Evolutionary conservation across 2,888 invertebrate species (phyloP).

Genomic region (Spisula subtruncata): DNA sequence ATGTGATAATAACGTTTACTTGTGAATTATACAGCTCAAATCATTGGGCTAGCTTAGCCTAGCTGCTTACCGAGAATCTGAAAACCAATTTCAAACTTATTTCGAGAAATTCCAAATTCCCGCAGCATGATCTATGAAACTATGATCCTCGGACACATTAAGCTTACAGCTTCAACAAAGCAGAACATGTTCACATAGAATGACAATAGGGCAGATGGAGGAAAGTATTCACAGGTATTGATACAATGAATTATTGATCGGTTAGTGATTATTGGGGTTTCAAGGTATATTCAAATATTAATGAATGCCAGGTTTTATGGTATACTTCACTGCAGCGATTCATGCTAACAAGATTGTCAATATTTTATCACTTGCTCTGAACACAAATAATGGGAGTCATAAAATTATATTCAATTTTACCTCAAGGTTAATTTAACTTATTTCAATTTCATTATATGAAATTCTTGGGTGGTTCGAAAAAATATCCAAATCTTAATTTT

Average conservation of each 20-base stretch:
- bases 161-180: neutral
- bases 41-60: neutral
- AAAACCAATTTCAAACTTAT: neutral
- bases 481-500: too few species aligned
- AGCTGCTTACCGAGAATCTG: too few species aligned
- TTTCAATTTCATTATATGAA: neutral
- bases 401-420: neutral
- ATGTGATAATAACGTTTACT: neutral
- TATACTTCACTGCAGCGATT: neutral
- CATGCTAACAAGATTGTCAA: constrained; percentile 16
- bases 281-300: constrained; percentile 20
- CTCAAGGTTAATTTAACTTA: neutral
- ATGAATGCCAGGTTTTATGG: neutral
- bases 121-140: neutral
- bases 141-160: neutral
- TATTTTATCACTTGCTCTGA: neutral
- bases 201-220: neutral
- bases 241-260: constrained; percentile 8
- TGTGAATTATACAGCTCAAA: neutral
- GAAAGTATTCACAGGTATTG: neutral
- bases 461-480: neutral
- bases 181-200: neutral
- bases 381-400: neutral
- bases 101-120: neutral
- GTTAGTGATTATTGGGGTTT: constrained; percentile 10